Conservation (phyloP, 2,113 vertebrate genomes). For the Emydura subglobosa region DNA sequence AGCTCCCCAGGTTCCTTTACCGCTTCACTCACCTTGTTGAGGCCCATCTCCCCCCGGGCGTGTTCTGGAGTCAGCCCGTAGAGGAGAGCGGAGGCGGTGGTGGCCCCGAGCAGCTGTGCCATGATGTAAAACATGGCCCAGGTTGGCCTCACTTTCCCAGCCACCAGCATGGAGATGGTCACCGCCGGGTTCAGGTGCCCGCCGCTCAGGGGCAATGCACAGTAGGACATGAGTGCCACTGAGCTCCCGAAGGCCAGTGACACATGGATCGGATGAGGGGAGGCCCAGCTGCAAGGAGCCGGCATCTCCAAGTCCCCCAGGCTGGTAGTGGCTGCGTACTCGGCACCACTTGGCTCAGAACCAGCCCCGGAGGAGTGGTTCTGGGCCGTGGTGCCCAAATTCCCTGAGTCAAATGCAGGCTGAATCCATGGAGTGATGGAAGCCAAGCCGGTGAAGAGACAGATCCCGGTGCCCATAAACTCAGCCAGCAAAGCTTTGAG, state of each 20-base stretch:
- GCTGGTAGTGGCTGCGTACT: not conserved
- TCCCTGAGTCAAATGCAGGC: not conserved
- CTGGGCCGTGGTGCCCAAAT: not conserved
- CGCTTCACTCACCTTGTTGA: constrained; percentile 33
- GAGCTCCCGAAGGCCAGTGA: constrained; percentile 28
- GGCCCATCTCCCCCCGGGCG: not conserved
- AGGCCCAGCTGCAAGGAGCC: not conserved
- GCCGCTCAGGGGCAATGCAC: not conserved
- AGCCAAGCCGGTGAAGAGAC: constrained; percentile 41
- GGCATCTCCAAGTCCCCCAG: not conserved
- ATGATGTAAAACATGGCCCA: constrained; percentile 23
- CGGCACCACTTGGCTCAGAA: not conserved
- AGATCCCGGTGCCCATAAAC: constrained; percentile 40
- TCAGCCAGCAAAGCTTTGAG: constrained; percentile 20
- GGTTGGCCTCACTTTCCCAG: constrained; percentile 23
- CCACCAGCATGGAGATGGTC: constrained; percentile 36
- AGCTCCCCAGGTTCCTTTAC: not conserved
- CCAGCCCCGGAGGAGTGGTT: not conserved
- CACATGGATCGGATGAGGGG: not conserved
- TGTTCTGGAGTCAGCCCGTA: not conserved
- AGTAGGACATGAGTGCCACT: not conserved
- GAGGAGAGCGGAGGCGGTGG: constrained; percentile 17
- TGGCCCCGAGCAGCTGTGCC: constrained; percentile 34
- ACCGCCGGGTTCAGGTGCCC: constrained; percentile 60
- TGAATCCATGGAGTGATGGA: not conserved